phyloP scores from a whole-genome alignment of 2,888 invertebrate species.

The Cactoblastis cactorum region DNA sequence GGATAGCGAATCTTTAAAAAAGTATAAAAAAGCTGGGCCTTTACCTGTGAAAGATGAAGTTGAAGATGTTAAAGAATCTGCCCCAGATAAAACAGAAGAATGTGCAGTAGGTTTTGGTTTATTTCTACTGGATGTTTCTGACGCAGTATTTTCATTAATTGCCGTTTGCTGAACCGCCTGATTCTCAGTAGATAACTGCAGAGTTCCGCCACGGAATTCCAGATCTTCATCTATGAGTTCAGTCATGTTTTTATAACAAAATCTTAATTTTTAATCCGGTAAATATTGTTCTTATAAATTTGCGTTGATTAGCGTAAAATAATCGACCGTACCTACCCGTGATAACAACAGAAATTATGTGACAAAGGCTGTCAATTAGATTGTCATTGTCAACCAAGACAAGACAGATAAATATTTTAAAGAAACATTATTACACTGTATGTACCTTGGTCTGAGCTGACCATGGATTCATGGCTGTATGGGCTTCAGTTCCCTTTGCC shows the following conservation, averaged over 20 bases:
- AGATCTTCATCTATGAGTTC: conserved; percentile 76
- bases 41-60: conserved; percentile 68
- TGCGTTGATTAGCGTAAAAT: conserved; percentile 37
- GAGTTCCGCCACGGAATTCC: conserved; percentile 79
- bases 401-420: neutral
- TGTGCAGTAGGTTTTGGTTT: conserved; percentile 45
- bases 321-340: conserved; percentile 45
- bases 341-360: conserved; percentile 33
- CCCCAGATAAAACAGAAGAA: conserved; percentile 69
- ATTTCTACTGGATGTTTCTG: conserved; percentile 40
- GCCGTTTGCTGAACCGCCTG: conserved; percentile 35
- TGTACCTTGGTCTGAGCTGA: too few relatives aligned
- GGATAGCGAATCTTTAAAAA: neutral
- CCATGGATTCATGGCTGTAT: too few relatives aligned
- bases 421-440: neutral
- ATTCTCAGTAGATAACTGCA: conserved; percentile 60
- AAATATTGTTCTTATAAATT: conserved; percentile 20
- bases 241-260: conserved; percentile 38
- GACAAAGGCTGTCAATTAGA: conserved; percentile 20
- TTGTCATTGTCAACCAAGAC: neutral
- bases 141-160: conserved; percentile 35
- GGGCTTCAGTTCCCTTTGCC: too few relatives aligned
- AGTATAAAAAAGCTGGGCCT: conserved; percentile 8
- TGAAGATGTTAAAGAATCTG: conserved; percentile 67
- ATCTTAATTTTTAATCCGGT: conserved; percentile 19